These are phyloP conservation scores for Lasioglossum figueresi DNA, from an alignment of 2,888 invertebrate genomes.

Conservation along the genomic window DNA sequence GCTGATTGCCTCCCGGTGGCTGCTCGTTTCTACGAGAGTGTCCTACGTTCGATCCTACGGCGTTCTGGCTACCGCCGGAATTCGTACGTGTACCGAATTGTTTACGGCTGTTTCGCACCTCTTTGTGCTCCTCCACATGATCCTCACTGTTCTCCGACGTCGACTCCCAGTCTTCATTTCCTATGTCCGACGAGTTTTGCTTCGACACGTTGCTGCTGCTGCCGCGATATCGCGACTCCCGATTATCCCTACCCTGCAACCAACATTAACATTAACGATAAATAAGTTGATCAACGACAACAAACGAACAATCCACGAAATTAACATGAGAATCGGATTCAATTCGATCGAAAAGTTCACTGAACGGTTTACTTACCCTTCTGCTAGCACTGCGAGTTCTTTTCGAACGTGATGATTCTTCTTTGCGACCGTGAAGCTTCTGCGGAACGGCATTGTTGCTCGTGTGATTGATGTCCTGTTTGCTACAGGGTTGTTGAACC, in stretches of 20 bases:
- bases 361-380: constrained; percentile 65
- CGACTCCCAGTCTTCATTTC: constrained; percentile 91
- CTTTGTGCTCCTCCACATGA: constrained; percentile 82
- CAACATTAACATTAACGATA: neutral
- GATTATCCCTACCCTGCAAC: constrained; percentile 79
- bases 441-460: constrained; percentile 60
- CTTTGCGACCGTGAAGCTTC: constrained; percentile 76
- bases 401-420: constrained; percentile 76
- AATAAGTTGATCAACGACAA: neutral
- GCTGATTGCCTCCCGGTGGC: constrained; percentile 66
- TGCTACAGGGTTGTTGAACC: constrained; percentile 68
- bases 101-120: constrained; percentile 77
- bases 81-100: constrained; percentile 72
- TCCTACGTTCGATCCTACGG: constrained; percentile 55
- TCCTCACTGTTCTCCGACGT: constrained; percentile 92
- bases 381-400: constrained; percentile 81
- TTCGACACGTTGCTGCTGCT: constrained; percentile 74
- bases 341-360: neutral
- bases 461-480: constrained; percentile 70
- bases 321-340: neutral
- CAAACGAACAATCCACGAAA: neutral
- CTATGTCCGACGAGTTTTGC: constrained; percentile 83
- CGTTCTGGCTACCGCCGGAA: constrained; percentile 59
- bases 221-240: constrained; percentile 76
- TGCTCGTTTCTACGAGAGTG: constrained; percentile 76